Evolutionary conservation across 1,140 invertebrate genomes (phyloP).

Genomic region (Archivesica marissinica): DNA sequence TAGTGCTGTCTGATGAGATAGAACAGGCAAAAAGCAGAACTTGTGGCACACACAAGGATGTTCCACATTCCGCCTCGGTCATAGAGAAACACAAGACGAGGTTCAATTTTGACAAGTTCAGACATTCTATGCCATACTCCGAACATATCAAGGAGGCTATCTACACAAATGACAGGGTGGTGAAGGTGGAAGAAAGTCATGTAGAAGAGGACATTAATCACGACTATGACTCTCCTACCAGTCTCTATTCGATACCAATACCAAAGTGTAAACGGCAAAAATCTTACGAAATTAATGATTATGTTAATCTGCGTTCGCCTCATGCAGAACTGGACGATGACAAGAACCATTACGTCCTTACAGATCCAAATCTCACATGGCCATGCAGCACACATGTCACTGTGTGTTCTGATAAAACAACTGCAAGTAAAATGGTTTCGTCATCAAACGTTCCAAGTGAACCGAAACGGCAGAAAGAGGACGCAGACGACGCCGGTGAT

Average conservation of each 20-base stretch:
- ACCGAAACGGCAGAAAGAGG: background rate
- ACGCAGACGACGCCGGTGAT: no score
- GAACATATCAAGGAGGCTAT: background rate
- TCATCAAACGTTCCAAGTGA: no score
- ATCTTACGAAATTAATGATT: background rate
- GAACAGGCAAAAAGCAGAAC: background rate
- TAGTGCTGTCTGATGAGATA: background rate
- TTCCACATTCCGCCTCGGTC: background rate
- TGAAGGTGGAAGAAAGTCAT: background rate
- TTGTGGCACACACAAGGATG: background rate
- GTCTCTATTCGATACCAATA: background rate
- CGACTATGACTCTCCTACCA: background rate
- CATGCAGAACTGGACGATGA: background rate
- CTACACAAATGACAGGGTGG: constrained; percentile 7
- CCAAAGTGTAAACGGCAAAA: background rate
- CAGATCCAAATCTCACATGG: no score
- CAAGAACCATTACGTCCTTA: no score
- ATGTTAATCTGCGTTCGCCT: background rate
- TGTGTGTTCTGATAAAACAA: no score
- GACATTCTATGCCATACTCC: constrained; percentile 18
- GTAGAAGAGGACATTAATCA: background rate
- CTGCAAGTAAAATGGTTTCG: no score
- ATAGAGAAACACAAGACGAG: background rate
- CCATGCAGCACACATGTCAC: no score
- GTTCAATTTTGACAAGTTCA: background rate